Percentiles rank a stretch among this genome's conserved stretches.
Conservation (phyloP, 1,140 invertebrate genomes). For the Leptestheria dahalacensis region DNA sequence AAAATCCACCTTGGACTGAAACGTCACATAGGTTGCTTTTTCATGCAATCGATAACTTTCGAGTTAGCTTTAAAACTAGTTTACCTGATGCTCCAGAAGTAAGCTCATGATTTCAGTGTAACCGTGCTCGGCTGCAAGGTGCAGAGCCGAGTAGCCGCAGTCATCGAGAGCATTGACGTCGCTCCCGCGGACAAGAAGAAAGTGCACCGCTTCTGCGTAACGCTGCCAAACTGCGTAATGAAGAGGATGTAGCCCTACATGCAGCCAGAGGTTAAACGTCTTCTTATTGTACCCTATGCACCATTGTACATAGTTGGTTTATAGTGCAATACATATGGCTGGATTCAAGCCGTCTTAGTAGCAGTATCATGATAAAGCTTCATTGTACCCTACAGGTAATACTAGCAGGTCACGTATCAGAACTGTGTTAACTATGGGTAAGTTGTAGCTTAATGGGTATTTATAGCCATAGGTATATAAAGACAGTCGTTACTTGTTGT, state of each 20-base stretch:
- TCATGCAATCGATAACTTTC: neutral
- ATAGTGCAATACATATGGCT: conserved; percentile 28
- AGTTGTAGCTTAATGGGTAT: too few species aligned
- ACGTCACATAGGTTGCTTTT: conserved; percentile 17
- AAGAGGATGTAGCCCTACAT: conserved; percentile 56
- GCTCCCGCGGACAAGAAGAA: conserved; percentile 57
- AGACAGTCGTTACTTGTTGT: too few species aligned
- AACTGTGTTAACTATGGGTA: too few species aligned
- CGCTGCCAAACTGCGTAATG: conserved; percentile 82
- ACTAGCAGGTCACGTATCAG: too few species aligned
- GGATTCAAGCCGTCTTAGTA: too few species aligned
- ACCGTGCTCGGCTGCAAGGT: conserved; percentile 26
- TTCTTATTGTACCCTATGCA: neutral
- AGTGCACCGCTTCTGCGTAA: conserved; percentile 59
- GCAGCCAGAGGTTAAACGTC: conserved; percentile 10
- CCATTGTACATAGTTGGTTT: conserved; percentile 23
- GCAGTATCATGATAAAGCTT: too few species aligned
- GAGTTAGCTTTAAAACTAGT: neutral
- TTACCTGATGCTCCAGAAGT: conserved; percentile 18
- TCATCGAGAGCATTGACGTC: conserved; percentile 38
- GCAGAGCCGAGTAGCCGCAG: conserved; percentile 20
- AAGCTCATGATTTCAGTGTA: conserved; percentile 18
- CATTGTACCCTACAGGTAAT: too few species aligned
- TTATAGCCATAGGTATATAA: too few species aligned
- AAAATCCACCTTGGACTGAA: conserved; percentile 19